These are phyloP conservation scores for Lepus americanus DNA, from an alignment of 2,113 vertebrate species.

Conservation along the genomic window DNA sequence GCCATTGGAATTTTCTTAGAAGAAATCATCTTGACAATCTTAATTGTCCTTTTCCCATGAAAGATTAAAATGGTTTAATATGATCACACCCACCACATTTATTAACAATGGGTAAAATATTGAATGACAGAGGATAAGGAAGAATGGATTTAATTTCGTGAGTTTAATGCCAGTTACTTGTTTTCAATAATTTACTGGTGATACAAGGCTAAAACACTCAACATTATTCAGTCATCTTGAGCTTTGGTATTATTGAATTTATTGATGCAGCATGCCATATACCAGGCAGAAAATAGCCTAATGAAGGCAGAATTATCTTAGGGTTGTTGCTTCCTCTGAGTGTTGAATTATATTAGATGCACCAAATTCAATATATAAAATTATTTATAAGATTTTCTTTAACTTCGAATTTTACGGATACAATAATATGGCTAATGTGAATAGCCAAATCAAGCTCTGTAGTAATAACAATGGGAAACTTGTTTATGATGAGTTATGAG, in stretches of 20 bases:
- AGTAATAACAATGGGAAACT: background rate
- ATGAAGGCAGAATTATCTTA: background rate
- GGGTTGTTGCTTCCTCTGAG: background rate
- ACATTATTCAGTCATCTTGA: background rate
- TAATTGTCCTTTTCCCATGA: background rate
- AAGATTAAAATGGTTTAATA: background rate
- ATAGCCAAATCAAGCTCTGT: background rate
- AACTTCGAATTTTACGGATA: background rate
- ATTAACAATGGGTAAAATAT: background rate
- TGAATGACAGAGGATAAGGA: background rate
- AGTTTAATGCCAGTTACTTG: background rate
- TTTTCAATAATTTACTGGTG: background rate
- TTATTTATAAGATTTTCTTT: slow-evolving; percentile 9
- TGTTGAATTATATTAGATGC: background rate
- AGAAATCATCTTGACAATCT: background rate
- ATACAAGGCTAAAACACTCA: slow-evolving; percentile 28
- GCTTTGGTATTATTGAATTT: background rate
- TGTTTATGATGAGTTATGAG: background rate
- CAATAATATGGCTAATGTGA: background rate
- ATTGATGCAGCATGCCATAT: background rate
- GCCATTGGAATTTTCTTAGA: background rate
- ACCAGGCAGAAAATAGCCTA: background rate
- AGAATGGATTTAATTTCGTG: background rate
- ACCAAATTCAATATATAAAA: background rate
- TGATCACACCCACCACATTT: background rate